Evolutionary conservation across 2,797 vertebrate genomes (phyloP).

Genomic region (Halcyon badia): DNA sequence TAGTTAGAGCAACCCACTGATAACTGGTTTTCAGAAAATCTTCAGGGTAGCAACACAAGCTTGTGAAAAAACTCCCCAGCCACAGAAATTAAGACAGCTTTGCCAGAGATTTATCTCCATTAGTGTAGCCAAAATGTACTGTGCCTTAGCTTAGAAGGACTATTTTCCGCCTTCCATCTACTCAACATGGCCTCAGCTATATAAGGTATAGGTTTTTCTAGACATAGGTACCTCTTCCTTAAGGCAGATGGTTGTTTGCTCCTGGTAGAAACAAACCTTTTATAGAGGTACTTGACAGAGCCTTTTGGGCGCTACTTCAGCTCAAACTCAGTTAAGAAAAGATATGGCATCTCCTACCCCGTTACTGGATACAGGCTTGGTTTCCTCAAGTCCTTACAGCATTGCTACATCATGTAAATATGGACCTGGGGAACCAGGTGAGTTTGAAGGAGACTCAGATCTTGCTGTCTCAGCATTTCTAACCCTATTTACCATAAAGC

Average conservation of each 20-base stretch:
- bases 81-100: neutral
- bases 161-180: neutral
- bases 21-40: neutral
- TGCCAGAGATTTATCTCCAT: neutral
- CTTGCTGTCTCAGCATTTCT: neutral
- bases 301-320: neutral
- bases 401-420: neutral
- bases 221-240: neutral
- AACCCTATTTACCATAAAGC: neutral
- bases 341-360: neutral
- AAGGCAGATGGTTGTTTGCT: fast-evolving
- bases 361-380: neutral
- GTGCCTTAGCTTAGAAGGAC: neutral
- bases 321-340: neutral
- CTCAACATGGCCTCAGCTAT: no score
- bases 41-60: neutral
- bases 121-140: neutral
- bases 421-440: neutral
- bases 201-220: neutral
- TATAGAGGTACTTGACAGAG: neutral
- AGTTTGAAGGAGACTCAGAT: neutral
- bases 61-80: neutral
- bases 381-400: neutral
- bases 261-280: neutral
- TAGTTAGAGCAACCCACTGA: neutral